A percentile compares a stretch with the other conserved stretches of the same genome.
phyloP scores from a whole-genome alignment of 2,113 vertebrate genomes.

The Anthoscopus minutus region DNA sequence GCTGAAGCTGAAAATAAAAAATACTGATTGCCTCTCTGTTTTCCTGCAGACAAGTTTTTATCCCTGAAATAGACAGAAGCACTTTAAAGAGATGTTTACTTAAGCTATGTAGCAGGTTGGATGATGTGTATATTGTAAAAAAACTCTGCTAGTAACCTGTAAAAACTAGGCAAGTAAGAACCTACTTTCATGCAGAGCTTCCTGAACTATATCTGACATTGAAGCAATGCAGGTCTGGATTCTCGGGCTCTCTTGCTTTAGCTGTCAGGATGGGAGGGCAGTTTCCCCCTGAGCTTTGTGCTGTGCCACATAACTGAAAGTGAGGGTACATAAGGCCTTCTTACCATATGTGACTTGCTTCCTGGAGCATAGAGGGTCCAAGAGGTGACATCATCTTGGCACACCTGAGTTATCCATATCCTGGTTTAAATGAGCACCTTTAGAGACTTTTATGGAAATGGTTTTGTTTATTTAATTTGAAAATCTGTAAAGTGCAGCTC shows the following conservation, averaged over 20 bases:
- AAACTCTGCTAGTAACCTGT: neutral
- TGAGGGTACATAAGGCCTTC: neutral
- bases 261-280: neutral
- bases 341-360: neutral
- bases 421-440: neutral
- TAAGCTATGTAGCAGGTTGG: neutral
- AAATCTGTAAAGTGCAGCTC: neutral
- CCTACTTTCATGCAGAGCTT: neutral
- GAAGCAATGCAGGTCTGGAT: neutral
- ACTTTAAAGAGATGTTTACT: neutral
- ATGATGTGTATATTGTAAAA: neutral
- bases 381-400: neutral
- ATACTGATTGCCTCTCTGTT: neutral
- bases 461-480: neutral
- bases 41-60: neutral
- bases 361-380: accelerated
- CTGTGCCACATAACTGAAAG: neutral
- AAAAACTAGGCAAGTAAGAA: neutral
- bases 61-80: neutral
- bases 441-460: neutral
- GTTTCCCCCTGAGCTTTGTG: neutral
- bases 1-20: neutral
- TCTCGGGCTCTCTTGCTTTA: neutral
- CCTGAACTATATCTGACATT: neutral
- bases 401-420: neutral